Conservation (phyloP, 35 echinoderm and acorn worm species). For the Heliocidaris tuberculata region DNA sequence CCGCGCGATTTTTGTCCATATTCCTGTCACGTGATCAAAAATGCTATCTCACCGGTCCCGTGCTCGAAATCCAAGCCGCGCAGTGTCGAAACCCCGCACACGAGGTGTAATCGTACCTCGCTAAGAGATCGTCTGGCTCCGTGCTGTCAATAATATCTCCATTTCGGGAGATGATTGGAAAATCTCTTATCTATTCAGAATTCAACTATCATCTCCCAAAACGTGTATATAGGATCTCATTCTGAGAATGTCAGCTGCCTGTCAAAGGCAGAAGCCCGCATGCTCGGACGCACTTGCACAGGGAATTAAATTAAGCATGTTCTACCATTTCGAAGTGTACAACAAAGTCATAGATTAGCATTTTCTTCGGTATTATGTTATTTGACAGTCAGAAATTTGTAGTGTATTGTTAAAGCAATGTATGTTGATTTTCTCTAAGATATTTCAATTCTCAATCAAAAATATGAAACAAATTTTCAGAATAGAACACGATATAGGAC, state of each 20-base stretch:
- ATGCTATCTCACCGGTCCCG: not conserved
- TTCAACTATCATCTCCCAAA: not conserved
- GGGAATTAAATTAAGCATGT: no score
- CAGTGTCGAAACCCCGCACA: not conserved
- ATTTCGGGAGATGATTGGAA: not conserved
- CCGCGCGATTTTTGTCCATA: not conserved
- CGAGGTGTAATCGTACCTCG: not conserved
- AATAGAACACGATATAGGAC: no score
- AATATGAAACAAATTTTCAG: no score
- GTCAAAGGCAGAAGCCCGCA: no score
- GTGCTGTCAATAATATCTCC: not conserved
- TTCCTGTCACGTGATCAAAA: not conserved
- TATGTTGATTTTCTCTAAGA: no score
- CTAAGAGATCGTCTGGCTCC: not conserved
- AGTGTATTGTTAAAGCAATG: no score
- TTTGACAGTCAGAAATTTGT: no score
- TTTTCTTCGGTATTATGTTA: no score
- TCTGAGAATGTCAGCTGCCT: not conserved
- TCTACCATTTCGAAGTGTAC: no score
- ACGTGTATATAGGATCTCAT: not conserved
- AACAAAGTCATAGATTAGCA: no score
- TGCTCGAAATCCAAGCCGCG: not conserved
- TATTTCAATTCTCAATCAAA: no score
- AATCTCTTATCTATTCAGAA: not conserved
- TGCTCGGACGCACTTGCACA: no score